Percentiles rank a stretch among this genome's conserved stretches.
Evolutionary conservation across 2,888 invertebrate species (phyloP).

Genomic region (Agonopterix subpropinquella): DNA sequence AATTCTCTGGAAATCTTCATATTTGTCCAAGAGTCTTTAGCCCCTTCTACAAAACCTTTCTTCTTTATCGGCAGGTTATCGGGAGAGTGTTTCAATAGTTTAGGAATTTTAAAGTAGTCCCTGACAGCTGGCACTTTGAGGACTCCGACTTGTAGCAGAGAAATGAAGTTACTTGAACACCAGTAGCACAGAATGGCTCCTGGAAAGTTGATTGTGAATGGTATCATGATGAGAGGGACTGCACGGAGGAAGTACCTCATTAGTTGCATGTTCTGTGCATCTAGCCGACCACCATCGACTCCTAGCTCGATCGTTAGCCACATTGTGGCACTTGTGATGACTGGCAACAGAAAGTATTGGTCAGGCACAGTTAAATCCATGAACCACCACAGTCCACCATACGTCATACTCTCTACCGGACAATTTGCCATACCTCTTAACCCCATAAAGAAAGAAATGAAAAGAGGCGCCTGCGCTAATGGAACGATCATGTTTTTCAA

Average conservation of each 20-base stretch:
- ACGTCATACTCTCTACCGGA: constrained; percentile 92
- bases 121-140: constrained; percentile 85
- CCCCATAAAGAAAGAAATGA: constrained; percentile 93
- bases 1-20: constrained; percentile 86
- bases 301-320: constrained; percentile 89
- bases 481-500: constrained; percentile 87
- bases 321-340: constrained; percentile 89
- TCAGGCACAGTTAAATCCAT: constrained; percentile 93
- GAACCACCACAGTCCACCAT: constrained; percentile 96
- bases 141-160: constrained; percentile 86
- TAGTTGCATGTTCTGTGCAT: constrained; percentile 79
- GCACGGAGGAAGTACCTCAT: constrained; percentile 86
- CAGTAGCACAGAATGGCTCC: constrained; percentile 93
- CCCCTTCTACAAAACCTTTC: constrained; percentile 86
- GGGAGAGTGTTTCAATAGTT: constrained; percentile 70
- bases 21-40: constrained; percentile 90
- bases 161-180: constrained; percentile 91
- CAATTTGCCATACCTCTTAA: constrained; percentile 91
- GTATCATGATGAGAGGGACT: constrained; percentile 86
- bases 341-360: constrained; percentile 90
- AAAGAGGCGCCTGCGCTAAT: constrained; percentile 90
- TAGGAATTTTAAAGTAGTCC: constrained; percentile 84
- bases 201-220: constrained; percentile 91
- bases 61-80: constrained; percentile 79
- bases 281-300: constrained; percentile 82